Conservation (phyloP, 2,888 invertebrate genomes). For the Julus scandinavius region DNA sequence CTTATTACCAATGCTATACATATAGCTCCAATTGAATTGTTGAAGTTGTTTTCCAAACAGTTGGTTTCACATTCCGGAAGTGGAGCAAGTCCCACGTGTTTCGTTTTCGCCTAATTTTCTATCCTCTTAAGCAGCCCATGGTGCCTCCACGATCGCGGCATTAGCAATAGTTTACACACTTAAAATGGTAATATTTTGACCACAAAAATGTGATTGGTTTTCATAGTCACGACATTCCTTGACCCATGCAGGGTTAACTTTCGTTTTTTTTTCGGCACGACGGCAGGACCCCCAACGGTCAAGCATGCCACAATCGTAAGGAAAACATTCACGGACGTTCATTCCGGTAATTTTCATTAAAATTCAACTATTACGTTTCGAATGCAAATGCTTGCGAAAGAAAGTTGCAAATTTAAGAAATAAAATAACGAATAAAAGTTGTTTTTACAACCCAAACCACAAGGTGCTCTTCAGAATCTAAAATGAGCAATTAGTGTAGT, state of each 20-base stretch:
- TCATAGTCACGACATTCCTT: slow-evolving; percentile 30
- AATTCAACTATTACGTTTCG: not conserved
- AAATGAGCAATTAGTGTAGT: not conserved
- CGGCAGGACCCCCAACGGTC: slow-evolving; percentile 26
- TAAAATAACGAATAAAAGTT: too few species aligned
- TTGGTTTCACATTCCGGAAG: not conserved
- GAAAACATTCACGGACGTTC: not conserved
- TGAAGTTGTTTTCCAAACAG: not conserved
- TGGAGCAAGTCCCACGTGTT: not conserved
- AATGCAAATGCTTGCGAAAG: not conserved
- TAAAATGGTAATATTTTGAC: slow-evolving; percentile 12
- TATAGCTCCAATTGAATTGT: not conserved
- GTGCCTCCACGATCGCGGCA: slow-evolving; percentile 5
- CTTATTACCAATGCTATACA: not conserved
- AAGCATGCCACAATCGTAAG: not conserved
- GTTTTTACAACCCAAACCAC: too few species aligned
- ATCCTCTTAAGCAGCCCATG: not conserved
- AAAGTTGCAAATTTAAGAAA: not conserved
- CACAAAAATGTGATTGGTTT: slow-evolving; percentile 41
- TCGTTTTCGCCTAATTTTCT: not conserved
- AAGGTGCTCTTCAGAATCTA: not conserved
- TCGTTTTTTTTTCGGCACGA: not conserved
- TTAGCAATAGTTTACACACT: slow-evolving; percentile 37
- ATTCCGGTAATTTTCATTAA: not conserved
- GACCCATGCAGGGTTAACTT: not conserved